Conservation (phyloP, 2,113 vertebrate genomes). For the Pogonocichla stellata region DNA sequence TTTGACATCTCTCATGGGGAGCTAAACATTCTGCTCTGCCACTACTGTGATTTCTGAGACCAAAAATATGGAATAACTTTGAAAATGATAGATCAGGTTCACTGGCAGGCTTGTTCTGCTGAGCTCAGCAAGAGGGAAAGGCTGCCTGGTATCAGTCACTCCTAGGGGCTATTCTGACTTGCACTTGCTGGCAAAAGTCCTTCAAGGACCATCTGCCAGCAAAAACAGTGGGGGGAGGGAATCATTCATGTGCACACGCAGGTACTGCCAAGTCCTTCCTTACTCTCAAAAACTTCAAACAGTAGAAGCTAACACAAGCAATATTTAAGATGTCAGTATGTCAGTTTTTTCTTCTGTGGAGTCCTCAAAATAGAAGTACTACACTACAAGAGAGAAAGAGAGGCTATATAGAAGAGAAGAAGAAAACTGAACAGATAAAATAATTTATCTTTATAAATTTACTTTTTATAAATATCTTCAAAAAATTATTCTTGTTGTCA, state of each 20-base stretch:
- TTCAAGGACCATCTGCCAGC: constrained; percentile 26
- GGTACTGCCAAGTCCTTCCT: background rate
- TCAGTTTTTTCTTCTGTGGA: background rate
- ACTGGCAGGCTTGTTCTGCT: background rate
- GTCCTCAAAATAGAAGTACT: background rate
- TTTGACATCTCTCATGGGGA: background rate
- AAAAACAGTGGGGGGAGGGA: background rate
- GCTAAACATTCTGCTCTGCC: background rate
- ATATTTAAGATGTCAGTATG: background rate
- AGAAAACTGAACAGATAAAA: background rate
- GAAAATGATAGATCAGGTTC: background rate
- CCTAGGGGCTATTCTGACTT: background rate
- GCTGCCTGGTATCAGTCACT: background rate
- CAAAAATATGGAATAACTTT: background rate
- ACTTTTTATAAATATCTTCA: background rate
- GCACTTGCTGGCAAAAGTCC: constrained; percentile 14
- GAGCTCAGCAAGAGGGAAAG: background rate
- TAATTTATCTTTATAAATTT: background rate
- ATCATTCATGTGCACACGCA: background rate
- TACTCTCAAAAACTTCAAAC: background rate
- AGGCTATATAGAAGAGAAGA: background rate
- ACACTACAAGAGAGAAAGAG: background rate
- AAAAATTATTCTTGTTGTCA: background rate
- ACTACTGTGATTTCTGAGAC: background rate
- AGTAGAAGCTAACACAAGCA: background rate